Conservation (phyloP, 2,797 vertebrate species). For the Euphonia xanthogaster region DNA sequence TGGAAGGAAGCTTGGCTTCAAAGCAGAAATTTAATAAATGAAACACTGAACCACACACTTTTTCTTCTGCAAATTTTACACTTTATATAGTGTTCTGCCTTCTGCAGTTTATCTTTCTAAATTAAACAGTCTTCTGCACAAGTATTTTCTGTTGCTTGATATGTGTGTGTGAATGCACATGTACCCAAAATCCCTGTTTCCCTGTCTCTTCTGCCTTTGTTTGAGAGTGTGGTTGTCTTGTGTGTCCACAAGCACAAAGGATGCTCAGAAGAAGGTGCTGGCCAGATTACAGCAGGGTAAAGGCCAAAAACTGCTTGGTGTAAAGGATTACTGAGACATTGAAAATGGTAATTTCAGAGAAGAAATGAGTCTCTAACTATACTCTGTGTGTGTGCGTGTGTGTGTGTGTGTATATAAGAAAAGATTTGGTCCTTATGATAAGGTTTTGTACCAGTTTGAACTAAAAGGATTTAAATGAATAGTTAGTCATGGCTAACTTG, state of each 20-base stretch:
- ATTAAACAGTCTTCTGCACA: background rate
- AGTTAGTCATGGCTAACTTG: background rate
- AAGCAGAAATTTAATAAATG: background rate
- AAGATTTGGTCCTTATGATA: background rate
- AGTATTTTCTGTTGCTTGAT: background rate
- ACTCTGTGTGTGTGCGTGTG: fast-evolving
- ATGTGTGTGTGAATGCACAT: fast-evolving
- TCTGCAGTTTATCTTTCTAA: background rate
- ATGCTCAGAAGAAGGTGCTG: background rate
- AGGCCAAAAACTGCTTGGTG: background rate
- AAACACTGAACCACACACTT: background rate
- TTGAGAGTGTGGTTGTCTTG: background rate
- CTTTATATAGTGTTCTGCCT: background rate
- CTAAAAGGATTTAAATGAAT: background rate
- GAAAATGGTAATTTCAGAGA: background rate
- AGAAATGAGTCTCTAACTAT: background rate
- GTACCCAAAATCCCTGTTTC: background rate
- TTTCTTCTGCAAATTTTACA: background rate
- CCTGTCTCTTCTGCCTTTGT: background rate
- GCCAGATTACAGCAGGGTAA: background rate
- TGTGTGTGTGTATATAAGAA: background rate
- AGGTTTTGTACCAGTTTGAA: background rate
- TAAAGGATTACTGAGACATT: background rate
- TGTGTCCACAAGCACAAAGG: background rate
- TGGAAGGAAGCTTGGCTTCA: background rate